Evolutionary conservation across 2,888 invertebrate species (phyloP).

Genomic region (Agrotis exclamationis): DNA sequence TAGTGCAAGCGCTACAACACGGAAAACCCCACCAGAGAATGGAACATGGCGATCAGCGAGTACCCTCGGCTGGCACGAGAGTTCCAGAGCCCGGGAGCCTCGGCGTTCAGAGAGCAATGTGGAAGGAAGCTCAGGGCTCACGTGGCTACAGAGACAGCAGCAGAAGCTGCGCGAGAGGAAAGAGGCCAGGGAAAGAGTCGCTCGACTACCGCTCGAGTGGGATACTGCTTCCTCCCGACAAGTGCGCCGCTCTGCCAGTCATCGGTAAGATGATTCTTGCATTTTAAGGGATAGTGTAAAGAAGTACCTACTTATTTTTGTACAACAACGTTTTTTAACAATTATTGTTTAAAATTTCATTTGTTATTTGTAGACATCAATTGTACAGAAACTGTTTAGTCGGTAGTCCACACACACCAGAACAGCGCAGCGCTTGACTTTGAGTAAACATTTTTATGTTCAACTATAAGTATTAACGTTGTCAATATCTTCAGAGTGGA

Average conservation of each 20-base stretch:
- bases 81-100: constrained; percentile 79
- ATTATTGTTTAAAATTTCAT: no score
- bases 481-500: constrained; percentile 89
- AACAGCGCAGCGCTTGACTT: no score
- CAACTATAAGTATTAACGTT: constrained; percentile 2
- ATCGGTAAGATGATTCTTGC: constrained; percentile 79
- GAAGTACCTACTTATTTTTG: no score
- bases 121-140: constrained; percentile 90
- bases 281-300: no score
- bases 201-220: constrained; percentile 93
- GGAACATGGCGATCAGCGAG: constrained; percentile 86
- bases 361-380: no score
- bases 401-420: no score
- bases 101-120: constrained; percentile 84
- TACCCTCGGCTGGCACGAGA: constrained; percentile 86
- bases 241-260: constrained; percentile 88
- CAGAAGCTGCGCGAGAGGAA: constrained; percentile 95
- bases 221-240: constrained; percentile 86
- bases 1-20: constrained; percentile 72
- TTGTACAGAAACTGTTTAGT: no score
- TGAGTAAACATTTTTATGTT: no score
- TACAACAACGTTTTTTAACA: no score
- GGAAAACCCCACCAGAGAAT: constrained; percentile 81
- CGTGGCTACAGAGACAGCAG: constrained; percentile 96
- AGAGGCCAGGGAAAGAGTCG: constrained; percentile 94